Percentiles rank a stretch among this genome's conserved stretches.
phyloP scores from a whole-genome alignment of 2,113 vertebrate genomes.

The Heloderma charlesbogerti region DNA sequence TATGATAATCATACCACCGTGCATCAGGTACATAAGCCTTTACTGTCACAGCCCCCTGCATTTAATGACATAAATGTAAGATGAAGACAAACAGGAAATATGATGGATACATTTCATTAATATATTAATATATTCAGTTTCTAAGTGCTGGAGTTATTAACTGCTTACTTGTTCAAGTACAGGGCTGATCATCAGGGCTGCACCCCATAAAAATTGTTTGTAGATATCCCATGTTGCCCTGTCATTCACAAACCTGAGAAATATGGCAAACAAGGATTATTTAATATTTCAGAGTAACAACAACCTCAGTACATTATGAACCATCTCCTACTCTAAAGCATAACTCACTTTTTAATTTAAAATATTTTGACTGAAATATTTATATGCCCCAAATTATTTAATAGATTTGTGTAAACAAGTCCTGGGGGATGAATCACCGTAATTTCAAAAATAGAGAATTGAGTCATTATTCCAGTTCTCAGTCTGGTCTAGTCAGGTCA shows the following conservation, averaged over 20 bases:
- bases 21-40: slow-evolving; percentile 63
- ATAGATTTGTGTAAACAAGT: not conserved
- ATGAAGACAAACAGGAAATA: not conserved
- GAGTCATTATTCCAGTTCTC: not conserved
- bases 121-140: not conserved
- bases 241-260: slow-evolving; percentile 83
- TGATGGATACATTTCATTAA: not conserved
- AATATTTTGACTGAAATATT: not conserved
- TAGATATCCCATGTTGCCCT: slow-evolving; percentile 83
- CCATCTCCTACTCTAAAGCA: not conserved
- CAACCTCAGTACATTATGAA: not conserved
- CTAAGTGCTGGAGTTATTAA: not conserved
- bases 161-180: slow-evolving; percentile 76
- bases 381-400: not conserved
- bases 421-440: not conserved
- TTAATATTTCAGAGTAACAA: not conserved
- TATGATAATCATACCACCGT: slow-evolving; percentile 71
- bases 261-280: not conserved
- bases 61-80: slow-evolving; percentile 23
- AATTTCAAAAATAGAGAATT: not conserved
- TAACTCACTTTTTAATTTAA: not conserved
- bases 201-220: slow-evolving; percentile 87
- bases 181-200: slow-evolving; percentile 86
- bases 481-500: too few relatives aligned
- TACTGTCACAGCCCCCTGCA: slow-evolving; percentile 39